phyloP scores from a whole-genome alignment of 2,113 vertebrate genomes.

The Oenanthe oenanthe region DNA sequence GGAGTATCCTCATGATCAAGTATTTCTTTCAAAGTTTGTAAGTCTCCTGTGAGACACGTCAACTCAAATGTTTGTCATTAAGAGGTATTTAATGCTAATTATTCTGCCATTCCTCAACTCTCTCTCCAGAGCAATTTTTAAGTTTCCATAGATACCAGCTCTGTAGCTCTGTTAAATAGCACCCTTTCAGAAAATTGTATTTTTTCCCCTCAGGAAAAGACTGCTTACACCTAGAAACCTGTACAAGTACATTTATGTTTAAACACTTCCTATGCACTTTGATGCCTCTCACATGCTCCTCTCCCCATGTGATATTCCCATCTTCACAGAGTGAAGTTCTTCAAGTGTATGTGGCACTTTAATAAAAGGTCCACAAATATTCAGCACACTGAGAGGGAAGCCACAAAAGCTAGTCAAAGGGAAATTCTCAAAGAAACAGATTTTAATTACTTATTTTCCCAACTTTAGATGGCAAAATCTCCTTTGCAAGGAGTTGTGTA shows the following conservation, averaged over 20 bases:
- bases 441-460: background rate
- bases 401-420: background rate
- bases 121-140: background rate
- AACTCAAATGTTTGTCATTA: background rate
- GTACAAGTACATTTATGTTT: background rate
- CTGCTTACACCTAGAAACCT: background rate
- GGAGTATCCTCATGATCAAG: background rate
- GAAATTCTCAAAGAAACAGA: background rate
- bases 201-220: background rate
- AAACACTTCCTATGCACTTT: background rate
- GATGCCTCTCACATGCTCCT: background rate
- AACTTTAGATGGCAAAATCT: background rate
- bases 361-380: background rate
- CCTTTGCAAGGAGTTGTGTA: background rate
- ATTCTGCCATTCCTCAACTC: background rate
- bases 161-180: background rate
- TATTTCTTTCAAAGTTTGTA: background rate
- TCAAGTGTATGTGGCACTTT: rapidly evolving
- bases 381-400: background rate
- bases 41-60: background rate
- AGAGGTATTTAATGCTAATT: background rate
- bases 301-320: background rate
- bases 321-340: background rate
- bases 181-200: background rate
- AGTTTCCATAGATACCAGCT: background rate